phyloP scores from a whole-genome alignment of 2,797 vertebrate species.

The Darevskia mixta region DNA sequence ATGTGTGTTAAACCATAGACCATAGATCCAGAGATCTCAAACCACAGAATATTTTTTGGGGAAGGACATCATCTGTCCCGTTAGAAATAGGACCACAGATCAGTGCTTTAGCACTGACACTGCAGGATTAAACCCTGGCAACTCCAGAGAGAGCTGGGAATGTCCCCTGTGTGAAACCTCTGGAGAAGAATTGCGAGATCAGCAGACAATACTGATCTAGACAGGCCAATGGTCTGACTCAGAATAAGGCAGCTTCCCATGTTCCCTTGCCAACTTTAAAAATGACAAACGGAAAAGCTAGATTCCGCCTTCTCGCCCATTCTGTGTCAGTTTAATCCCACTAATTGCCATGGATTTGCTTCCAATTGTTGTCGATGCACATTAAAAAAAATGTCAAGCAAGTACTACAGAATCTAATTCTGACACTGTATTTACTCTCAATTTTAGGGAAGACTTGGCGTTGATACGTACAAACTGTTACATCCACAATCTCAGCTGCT shows the following conservation, averaged over 20 bases:
- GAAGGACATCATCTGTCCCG: neutral
- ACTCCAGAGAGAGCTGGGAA: too few species aligned
- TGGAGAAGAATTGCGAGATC: too few species aligned
- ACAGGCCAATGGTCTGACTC: too few species aligned
- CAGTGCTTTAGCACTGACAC: too few species aligned
- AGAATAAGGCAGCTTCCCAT: too few species aligned
- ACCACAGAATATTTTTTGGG: neutral
- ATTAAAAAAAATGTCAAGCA: conserved; percentile 14
- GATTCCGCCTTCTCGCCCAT: neutral
- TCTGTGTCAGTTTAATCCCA: neutral
- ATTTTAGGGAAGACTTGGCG: conserved; percentile 27
- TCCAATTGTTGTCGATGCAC: conserved; percentile 16
- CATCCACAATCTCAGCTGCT: conserved; percentile 24
- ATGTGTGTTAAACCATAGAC: too few species aligned
- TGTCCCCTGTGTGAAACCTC: too few species aligned
- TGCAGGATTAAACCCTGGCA: too few species aligned
- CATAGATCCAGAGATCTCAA: too few species aligned
- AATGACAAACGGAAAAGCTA: neutral
- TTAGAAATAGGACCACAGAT: neutral
- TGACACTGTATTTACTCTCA: conserved; percentile 37
- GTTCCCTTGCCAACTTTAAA: neutral
- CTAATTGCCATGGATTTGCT: conserved; percentile 5
- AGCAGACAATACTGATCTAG: too few species aligned
- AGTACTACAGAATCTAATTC: conserved; percentile 21
- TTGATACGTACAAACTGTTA: conserved; percentile 7